phyloP scores from a whole-genome alignment of 1,140 invertebrate species.

The Hycleus phaleratus region DNA sequence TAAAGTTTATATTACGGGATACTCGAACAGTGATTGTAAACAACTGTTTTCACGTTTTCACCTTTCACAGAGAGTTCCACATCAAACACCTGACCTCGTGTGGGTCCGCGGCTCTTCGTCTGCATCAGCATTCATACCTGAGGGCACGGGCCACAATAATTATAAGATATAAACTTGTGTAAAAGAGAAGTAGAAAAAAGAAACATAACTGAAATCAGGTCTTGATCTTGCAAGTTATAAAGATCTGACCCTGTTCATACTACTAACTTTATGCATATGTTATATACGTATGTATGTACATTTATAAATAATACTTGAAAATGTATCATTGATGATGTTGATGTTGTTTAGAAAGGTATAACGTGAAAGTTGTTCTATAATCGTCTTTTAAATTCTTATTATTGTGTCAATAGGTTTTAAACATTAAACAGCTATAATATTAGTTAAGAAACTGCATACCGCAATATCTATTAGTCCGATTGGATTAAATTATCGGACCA shows the following conservation, averaged over 20 bases:
- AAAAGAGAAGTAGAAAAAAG: background rate
- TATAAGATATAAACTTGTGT: background rate
- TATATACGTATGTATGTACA: background rate
- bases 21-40: conserved; percentile 26
- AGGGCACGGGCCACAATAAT: conserved; percentile 13
- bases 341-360: conserved; percentile 10
- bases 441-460: conserved; percentile 12
- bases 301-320: background rate
- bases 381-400: conserved; percentile 5
- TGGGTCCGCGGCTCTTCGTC: conserved; percentile 17
- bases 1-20: conserved; percentile 5
- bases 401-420: conserved; percentile 14
- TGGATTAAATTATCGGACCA: conserved; percentile 9
- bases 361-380: conserved; percentile 9
- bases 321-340: background rate
- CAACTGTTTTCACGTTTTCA: conserved; percentile 23
- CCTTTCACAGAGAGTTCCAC: conserved; percentile 17
- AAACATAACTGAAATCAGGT: too few species aligned
- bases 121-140: conserved; percentile 15
- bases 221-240: too few species aligned
- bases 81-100: conserved; percentile 23
- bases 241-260: too few species aligned
- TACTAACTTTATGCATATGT: too few species aligned
- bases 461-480: conserved; percentile 5
- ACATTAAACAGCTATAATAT: conserved; percentile 13